Evolutionary conservation across 2,797 vertebrate species (phyloP).

Genomic region (Sitta carolinensis): DNA sequence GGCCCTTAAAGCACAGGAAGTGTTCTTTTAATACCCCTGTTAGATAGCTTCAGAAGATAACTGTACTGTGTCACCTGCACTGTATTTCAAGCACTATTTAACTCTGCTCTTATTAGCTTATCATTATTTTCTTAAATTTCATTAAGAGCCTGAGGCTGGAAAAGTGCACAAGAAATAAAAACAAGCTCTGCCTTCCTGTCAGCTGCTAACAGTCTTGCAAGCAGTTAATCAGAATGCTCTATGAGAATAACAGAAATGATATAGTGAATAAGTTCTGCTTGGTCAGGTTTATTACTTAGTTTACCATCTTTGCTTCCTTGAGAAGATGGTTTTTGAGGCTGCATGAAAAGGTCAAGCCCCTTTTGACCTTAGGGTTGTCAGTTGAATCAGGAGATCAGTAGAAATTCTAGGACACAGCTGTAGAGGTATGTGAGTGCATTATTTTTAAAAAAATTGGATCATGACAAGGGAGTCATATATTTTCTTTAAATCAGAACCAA

Average conservation of each 20-base stretch:
- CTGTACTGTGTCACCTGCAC: accelerated
- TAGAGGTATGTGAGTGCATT: background rate
- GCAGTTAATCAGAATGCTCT: background rate
- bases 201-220: background rate
- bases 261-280: background rate
- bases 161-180: background rate
- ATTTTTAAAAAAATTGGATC: background rate
- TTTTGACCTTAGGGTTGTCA: background rate
- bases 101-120: background rate
- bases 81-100: background rate
- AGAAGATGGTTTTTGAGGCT: background rate
- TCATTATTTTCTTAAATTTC: background rate
- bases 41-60: background rate
- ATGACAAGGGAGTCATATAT: background rate
- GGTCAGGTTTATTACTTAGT: background rate
- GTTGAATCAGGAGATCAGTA: background rate
- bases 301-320: background rate
- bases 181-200: background rate
- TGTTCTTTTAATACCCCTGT: background rate
- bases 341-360: background rate
- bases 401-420: background rate
- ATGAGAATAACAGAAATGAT: background rate
- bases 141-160: background rate
- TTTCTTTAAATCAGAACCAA: background rate
- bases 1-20: background rate